A percentile compares a stretch with the other conserved stretches of the same genome.
Conservation (phyloP, 2,888 invertebrate genomes). For the Melanostoma scalare region DNA sequence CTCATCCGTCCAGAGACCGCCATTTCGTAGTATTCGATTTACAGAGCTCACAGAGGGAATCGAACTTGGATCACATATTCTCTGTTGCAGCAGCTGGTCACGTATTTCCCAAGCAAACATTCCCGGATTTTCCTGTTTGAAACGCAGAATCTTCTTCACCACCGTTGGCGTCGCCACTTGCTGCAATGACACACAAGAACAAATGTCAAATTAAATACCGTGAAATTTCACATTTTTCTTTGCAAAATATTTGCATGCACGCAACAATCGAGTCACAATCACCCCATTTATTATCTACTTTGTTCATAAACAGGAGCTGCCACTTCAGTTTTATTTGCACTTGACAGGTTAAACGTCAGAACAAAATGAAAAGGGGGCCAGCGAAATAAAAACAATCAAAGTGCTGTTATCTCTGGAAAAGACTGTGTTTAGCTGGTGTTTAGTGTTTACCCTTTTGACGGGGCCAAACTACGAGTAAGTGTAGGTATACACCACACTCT, state of each 20-base stretch:
- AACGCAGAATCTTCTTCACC: conserved; percentile 95
- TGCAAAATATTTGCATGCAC: conserved; percentile 57
- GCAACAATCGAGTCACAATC: conserved; percentile 39
- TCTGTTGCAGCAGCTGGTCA: conserved; percentile 92
- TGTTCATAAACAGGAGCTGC: conserved; percentile 58
- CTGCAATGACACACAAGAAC: conserved; percentile 83
- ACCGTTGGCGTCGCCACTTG: conserved; percentile 98
- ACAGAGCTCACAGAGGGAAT: conserved; percentile 97
- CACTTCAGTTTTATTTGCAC: conserved; percentile 72
- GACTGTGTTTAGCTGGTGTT: conserved; percentile 71
- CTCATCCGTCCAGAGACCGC: conserved; percentile 91
- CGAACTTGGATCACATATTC: conserved; percentile 94
- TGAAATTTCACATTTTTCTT: conserved; percentile 77
- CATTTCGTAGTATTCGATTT: conserved; percentile 94
- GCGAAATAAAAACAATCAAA: conserved; percentile 64
- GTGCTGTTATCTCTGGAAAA: conserved; percentile 65
- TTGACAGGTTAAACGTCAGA: conserved; percentile 69
- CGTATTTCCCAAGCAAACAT: conserved; percentile 99
- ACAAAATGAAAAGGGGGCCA: conserved; percentile 16
- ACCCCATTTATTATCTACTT: background rate
- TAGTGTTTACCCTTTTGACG: conserved; percentile 70
- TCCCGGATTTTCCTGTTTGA: conserved; percentile 97
- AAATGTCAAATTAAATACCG: conserved; percentile 78
- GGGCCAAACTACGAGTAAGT: conserved; percentile 3
- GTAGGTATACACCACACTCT: background rate